Evolutionary conservation across 2,797 vertebrate species (phyloP).

Genomic region (Malurus leucopterus): DNA sequence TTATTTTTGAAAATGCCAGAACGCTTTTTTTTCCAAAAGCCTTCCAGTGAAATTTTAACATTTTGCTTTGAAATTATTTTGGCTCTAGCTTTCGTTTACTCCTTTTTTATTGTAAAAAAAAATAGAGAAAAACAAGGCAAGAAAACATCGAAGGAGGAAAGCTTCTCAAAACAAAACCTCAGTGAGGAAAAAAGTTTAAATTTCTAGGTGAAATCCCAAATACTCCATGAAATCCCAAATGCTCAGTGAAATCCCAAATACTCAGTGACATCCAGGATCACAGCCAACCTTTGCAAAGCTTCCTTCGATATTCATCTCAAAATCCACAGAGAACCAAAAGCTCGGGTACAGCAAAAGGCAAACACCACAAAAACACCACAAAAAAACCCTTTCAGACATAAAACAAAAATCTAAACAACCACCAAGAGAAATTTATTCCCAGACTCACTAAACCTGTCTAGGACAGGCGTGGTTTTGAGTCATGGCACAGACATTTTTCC

Average conservation of each 20-base stretch:
- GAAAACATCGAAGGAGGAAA: background rate
- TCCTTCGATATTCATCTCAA: background rate
- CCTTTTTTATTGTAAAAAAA: background rate
- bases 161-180: background rate
- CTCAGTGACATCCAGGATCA: background rate
- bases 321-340: background rate
- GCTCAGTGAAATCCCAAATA: background rate
- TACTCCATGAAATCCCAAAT: background rate
- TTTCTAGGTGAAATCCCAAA: background rate
- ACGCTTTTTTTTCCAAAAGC: background rate
- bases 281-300: background rate
- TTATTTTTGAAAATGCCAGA: background rate
- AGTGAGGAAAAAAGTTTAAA: background rate
- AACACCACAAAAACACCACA: too few relatives aligned
- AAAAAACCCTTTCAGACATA: background rate
- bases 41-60: background rate
- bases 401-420: background rate
- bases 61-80: background rate
- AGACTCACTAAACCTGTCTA: background rate
- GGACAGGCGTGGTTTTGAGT: background rate
- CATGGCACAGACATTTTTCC: background rate
- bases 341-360: background rate
- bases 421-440: background rate
- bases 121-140: background rate
- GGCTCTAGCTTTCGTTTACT: background rate